phyloP scores from a whole-genome alignment of 37 sponge, comb jelly and placozoan genomes.

The Halichondria panicea region DNA sequence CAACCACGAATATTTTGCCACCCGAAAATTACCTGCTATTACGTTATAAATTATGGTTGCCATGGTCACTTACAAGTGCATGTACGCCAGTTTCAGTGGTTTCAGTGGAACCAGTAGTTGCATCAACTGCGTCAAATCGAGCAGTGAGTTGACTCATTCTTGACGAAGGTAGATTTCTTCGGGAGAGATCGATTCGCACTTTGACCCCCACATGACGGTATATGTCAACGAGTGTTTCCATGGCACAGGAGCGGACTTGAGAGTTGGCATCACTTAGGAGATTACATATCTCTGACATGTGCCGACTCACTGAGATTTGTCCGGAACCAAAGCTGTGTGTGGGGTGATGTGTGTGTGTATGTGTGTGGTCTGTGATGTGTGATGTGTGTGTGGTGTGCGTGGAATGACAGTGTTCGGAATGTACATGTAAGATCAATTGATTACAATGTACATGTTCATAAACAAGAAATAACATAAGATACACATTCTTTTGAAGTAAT shows the following conservation, averaged over 20 bases:
- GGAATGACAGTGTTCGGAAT: no score
- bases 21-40: no score
- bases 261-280: conserved; percentile 76
- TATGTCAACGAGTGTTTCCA: conserved; percentile 75
- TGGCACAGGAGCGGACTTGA: conserved; percentile 68
- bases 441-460: no score
- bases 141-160: conserved; percentile 36
- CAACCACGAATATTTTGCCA: no score
- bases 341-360: neutral
- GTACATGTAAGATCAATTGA: no score
- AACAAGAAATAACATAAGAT: no score
- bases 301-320: conserved; percentile 53
- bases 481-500: no score
- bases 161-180: conserved; percentile 43
- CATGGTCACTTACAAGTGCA: no score
- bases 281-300: conserved; percentile 46
- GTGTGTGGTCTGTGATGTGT: neutral
- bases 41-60: no score
- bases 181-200: conserved; percentile 65
- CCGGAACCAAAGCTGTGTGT: conserved; percentile 59
- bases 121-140: conserved; percentile 67
- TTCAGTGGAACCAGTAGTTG: conserved; percentile 6
- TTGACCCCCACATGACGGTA: conserved; percentile 77
- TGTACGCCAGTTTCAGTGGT: no score
- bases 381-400: neutral